Base-by-base conservation (phyloP, 2,888 invertebrate genomes). In the Cryptus armator region DNA sequence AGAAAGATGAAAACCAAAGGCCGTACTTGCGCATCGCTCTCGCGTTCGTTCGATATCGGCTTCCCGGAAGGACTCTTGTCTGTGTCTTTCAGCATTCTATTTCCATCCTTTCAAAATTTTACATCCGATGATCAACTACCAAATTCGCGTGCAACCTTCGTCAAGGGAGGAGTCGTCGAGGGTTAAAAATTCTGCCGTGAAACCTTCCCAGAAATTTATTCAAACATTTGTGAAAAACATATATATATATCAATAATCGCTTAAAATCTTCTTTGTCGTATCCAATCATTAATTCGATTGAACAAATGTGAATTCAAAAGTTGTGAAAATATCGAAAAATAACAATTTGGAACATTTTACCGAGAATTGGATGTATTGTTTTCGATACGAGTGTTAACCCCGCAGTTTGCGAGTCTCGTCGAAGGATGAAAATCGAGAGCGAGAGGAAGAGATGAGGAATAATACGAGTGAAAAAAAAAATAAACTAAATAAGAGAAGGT, bases 91-190 rank as follows among this genome's bases (percentile, higher is more conserved):
- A 59, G 85, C 81, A 85, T 81, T 84, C 84, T 84, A 84, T 76
- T 84, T 81, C 78, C 78, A 64, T 81, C 81, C 81, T 83, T 83
- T 85, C 83, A 66, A 56, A 56, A 85, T 76, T 77, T 76, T 81
- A 76, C 53, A 32, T 68, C 48, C 68, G 29, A 14, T 44, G 44
- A 37, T 24, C 14, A 67, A 51, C 75, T 37, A 71, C 32, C 56
- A 70, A 66, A 51, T 83, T 84, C 75, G 75, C 83, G 46, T 44
- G 56, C 46, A 62, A 92, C 92, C 92, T 92, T 92, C 92, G 91
- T 92, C 92, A 92, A 91, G 90, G 91, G 91, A 92, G 91, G 91
- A 90, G 91, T 87, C 87, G 53, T 71, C 71, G 75, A 76, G 70
- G 80, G 66, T 70, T 29, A 51, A 51, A 44, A 51, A 66, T 66